Base-by-base conservation (phyloP, 92 coral and sea anemone genomes). In the Desmophyllum pertusum region DNA sequence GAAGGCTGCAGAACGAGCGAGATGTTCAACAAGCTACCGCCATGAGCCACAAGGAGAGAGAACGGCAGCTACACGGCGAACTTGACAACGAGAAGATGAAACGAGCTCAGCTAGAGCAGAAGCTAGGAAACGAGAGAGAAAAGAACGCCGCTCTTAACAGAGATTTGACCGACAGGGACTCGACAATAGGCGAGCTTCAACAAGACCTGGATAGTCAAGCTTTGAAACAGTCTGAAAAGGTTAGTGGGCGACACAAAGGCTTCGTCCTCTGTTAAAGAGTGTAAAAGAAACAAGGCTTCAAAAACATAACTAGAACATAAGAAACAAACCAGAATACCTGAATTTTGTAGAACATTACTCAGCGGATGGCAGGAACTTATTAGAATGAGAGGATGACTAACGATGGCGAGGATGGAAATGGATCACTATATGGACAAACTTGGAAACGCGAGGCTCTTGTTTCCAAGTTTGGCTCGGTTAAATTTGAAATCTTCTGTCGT, bases 21-120 rank as follows among this genome's bases (percentile, higher is more conserved):
- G 99, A 96, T 83, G 95, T 89, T 21, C 99, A 96, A 52, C 98
- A 96, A 78, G 99, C 95, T 36, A 89, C 98, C 13, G 97, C 99
- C 45, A 88, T 96, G 97, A 91, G 97, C 63, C 97, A 95, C 90
- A 89, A 91, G 61, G 95, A 94, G 40, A 80, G 88, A 45, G 99
- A 96, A 75, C 83, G 84, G 50, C 94, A 89, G 38, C 76, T 96
- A 29, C 91, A 90, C 83, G 84, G 83, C 38, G 98, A 91, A 40
- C 89, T 96, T 73, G 94, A 94, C 19, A 84, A 80, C 31, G 97
- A 96, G 88, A 89, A 74, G 72, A 87, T 37, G 73, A 87, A 67
- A 51, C 95, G 94, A 19, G 85, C 86, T 21, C 87, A 90, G 55
- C 68, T 90, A 36, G 98, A 91, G 72, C 76, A 82, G 73, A 88